These are phyloP conservation scores for Metacarcinus magister DNA, from an alignment of 2,888 invertebrate species.

Conservation along the genomic window DNA sequence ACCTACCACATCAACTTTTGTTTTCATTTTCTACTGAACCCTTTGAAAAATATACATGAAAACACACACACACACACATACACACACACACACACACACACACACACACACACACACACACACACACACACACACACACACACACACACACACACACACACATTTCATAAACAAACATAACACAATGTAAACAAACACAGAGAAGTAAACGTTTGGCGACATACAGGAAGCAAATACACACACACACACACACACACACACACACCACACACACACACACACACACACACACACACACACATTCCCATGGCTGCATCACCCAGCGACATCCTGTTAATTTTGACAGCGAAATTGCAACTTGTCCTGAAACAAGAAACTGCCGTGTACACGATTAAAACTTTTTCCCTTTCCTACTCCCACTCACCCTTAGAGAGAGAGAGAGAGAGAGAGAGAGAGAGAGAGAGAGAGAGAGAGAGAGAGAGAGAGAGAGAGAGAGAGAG, in stretches of 20 bases:
- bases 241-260: slow-evolving; percentile 57
- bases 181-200: background rate
- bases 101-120: too few relatives aligned
- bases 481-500: slow-evolving; percentile 37
- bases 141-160: too few relatives aligned
- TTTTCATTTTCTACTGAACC: background rate
- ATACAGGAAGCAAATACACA: background rate
- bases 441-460: slow-evolving; percentile 8
- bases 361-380: slow-evolving; percentile 53
- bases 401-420: background rate
- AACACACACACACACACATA: background rate
- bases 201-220: background rate
- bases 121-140: too few relatives aligned
- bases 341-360: slow-evolving; percentile 26
- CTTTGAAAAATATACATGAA: background rate
- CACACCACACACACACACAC: slow-evolving; percentile 55
- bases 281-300: slow-evolving; percentile 40
- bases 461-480: slow-evolving; percentile 37
- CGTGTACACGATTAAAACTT: slow-evolving; percentile 60
- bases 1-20: background rate
- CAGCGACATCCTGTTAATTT: slow-evolving; percentile 20
- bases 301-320: too few relatives aligned
- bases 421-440: background rate
- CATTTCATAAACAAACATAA: background rate
- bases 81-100: too few relatives aligned